Base-by-base conservation (phyloP, 2,797 vertebrate species). In the Peromyscus eremicus region DNA sequence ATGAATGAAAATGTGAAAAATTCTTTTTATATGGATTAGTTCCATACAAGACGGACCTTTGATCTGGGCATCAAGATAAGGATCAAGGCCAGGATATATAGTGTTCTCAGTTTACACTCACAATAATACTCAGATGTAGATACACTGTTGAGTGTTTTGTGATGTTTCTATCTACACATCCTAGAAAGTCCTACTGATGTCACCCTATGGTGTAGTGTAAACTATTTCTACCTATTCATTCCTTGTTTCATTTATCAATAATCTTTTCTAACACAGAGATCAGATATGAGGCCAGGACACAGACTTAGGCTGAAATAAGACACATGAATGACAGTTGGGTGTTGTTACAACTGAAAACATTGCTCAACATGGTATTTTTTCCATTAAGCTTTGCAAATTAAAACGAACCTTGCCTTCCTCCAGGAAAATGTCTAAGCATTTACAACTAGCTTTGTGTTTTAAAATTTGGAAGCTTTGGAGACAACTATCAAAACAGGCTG, bases 401-500 rank as follows among this genome's bases (percentile, higher is more conserved):
- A 97, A 95, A 84, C n/a, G 13, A 37, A 95, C 10, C 37, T 10
- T 49, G 14, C n/a, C 29, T 37, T 89, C 6, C 23, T 32, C 32
- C 34, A 64, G 70, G 43, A 85, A 57, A 87, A 66, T 43, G 71
- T 95, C 43, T 75, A 85, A 91, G 40, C 16, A 76, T 62, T 13
- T 46, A 89, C 91, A 68, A 79, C 34, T 49, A 79, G 62, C 21
- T 3, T 57, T 86, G 13, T 73, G 87, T 55, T 84, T 75, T n/a
- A 84, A 68, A 92, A 86, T 91, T 92, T 55, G 64, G 40, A 92
- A 88, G 17, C 52, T 95, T 55, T 94, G 75, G 81, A 46, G 71
- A 92, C 11, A 43, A 49, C n/a, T 75, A 64, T 62, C 4, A 86
- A 94, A 68, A 89, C 43, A 75, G 70, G 77, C 13, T n/a, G 73